These are phyloP conservation scores for Apodemia hepburni DNA, from an alignment of 2,888 invertebrate species.

Conservation along the genomic window DNA sequence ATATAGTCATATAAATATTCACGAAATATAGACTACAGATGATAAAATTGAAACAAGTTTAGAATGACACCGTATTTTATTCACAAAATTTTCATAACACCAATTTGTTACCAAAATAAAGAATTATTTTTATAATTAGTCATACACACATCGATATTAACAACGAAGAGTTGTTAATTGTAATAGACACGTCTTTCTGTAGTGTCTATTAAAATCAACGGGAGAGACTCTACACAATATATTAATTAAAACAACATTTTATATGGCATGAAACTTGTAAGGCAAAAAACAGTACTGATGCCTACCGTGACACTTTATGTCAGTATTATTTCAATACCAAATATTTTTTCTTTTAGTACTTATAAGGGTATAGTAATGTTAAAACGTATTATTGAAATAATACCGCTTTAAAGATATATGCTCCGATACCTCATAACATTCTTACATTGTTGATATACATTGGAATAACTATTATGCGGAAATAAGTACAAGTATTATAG, in stretches of 20 bases:
- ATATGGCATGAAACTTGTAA: conserved; percentile 10
- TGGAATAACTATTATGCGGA: not conserved
- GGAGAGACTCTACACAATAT: conserved; percentile 62
- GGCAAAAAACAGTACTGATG: not conserved
- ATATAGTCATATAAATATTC: too few species aligned
- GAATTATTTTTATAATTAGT: conserved; percentile 72
- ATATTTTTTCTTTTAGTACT: not conserved
- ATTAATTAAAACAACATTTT: conserved; percentile 27
- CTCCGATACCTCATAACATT: not conserved
- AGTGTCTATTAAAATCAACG: conserved; percentile 53
- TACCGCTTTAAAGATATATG: not conserved
- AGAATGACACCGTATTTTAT: conserved; percentile 77
- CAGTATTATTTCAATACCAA: too few species aligned
- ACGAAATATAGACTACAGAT: too few species aligned
- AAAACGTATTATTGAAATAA: not conserved
- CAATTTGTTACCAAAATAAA: conserved; percentile 79
- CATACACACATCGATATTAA: conserved; percentile 68
- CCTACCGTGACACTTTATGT: too few species aligned
- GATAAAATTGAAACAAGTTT: conserved; percentile 29
- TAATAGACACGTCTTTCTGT: conserved; percentile 51
- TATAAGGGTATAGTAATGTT: not conserved
- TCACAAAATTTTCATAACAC: conserved; percentile 77
- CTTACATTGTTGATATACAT: not conserved
- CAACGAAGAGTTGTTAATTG: conserved; percentile 57
- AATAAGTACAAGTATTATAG: too few species aligned